Conservation (phyloP, 2,888 invertebrate species). For the Petrolisthes manimaculis region DNA sequence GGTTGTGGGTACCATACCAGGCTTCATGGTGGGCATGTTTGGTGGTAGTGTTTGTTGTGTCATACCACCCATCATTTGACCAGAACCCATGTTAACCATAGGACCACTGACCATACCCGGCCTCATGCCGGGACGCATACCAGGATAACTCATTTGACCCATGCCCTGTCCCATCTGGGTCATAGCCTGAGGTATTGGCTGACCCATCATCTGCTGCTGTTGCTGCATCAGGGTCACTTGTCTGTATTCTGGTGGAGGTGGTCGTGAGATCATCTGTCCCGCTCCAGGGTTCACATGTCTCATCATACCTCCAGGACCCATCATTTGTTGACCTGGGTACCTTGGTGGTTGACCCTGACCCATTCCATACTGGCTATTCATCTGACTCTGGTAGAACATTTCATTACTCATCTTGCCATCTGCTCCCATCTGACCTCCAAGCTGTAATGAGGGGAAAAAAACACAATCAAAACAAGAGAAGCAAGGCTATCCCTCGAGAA, state of each 20-base stretch:
- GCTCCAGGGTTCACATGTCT: slow-evolving; percentile 45
- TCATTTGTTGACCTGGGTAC: slow-evolving; percentile 60
- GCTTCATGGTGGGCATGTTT: slow-evolving; percentile 61
- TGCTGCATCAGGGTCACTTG: slow-evolving; percentile 59
- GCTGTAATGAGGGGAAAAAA: slow-evolving; percentile 26
- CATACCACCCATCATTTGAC: slow-evolving; percentile 59
- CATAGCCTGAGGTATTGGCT: slow-evolving; percentile 58
- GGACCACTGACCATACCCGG: slow-evolving; percentile 58
- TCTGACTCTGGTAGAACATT: slow-evolving; percentile 60
- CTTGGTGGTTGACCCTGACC: slow-evolving; percentile 55
- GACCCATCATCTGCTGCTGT: slow-evolving; percentile 60
- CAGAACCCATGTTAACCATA: slow-evolving; percentile 56
- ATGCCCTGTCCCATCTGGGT: slow-evolving; percentile 59
- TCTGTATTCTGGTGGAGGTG: slow-evolving; percentile 64
- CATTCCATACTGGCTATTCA: slow-evolving; percentile 55
- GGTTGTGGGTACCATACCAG: slow-evolving; percentile 53
- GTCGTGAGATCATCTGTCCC: slow-evolving; percentile 61
- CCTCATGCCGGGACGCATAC: slow-evolving; percentile 59
- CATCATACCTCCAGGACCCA: slow-evolving; percentile 58
- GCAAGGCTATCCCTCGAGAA: no score
- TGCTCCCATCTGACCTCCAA: slow-evolving; percentile 55
- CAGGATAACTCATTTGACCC: slow-evolving; percentile 58
- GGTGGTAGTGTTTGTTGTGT: slow-evolving; percentile 58
- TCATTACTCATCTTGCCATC: slow-evolving; percentile 62
- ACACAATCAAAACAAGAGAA: no score